These are phyloP conservation scores for Macrobrachium rosenbergii DNA, from an alignment of 1,140 invertebrate genomes.

Conservation along the genomic window DNA sequence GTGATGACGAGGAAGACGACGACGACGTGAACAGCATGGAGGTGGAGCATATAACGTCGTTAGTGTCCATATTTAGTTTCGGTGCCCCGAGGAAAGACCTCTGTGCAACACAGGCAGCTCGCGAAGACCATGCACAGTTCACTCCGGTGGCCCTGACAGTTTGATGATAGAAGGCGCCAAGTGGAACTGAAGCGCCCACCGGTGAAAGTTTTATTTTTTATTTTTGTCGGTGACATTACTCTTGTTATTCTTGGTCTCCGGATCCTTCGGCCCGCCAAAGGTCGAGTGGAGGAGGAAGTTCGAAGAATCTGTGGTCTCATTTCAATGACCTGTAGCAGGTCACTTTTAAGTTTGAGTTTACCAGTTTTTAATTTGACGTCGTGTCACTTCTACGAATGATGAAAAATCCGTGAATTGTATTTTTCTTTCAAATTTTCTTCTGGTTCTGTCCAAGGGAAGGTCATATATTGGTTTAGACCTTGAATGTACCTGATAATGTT, in stretches of 20 bases:
- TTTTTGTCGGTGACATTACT: neutral
- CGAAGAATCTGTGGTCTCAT: too few species aligned
- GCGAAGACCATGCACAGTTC: conserved; percentile 42
- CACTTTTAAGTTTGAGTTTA: too few species aligned
- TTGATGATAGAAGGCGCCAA: conserved; percentile 2
- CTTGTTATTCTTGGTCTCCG: neutral
- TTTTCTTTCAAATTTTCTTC: too few species aligned
- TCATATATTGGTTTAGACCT: too few species aligned
- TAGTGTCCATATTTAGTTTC: conserved; percentile 75
- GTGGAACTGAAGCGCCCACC: neutral
- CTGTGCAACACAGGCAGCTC: conserved; percentile 43
- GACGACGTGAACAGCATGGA: conserved; percentile 71
- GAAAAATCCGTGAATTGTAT: too few species aligned
- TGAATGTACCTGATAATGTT: too few species aligned
- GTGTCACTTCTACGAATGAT: too few species aligned
- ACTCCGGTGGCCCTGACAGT: conserved; percentile 50
- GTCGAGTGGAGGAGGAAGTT: too few species aligned
- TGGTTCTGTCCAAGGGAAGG: too few species aligned
- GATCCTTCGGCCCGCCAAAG: neutral
- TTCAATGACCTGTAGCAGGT: too few species aligned
- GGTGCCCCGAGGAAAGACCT: conserved; percentile 68
- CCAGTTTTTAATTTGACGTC: too few species aligned
- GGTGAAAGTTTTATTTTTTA: neutral
- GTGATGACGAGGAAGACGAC: conserved; percentile 67
- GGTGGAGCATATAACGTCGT: conserved; percentile 74